Evolutionary conservation across 2,888 invertebrate genomes (phyloP), one percentile per base, ranked within the genome.

Genomic region (Escarpia spicata): DNA sequence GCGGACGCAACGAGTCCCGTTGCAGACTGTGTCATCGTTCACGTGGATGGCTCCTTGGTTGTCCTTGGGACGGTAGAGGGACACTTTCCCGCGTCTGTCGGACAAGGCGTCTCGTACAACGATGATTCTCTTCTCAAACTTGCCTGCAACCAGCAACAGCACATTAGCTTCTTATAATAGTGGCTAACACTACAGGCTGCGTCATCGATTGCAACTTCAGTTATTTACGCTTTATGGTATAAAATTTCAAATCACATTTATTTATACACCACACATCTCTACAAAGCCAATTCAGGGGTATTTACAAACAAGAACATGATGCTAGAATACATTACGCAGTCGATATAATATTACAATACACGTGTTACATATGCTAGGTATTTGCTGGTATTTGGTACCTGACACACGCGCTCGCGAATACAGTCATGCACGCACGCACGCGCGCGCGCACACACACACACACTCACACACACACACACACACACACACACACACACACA

Each of bases 391-490:
- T 37, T 37, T 37, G 37, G 37, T 37, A 37, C 37, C 37, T 37
- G 37, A 92, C 60, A 15, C 37, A 43, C 31, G 60, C 52, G 52
- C 43, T 19, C 45, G 31, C 45, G 44, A 12, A 90, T 91, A 26
- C 90, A n/a, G 10, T 6, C 43, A 60, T 12, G 52, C 60, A 60
- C 60, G 19, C 60, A 60, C 60, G 19, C 60, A 43, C 43, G 19
- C 60, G 15, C 60, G 19, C 60, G 12, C 60, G 9, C 31, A 44
- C 75, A 43, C 89, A 44, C 75, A 43, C 75, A 44, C 75, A 89
- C 75, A 75, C 37, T 89, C 75, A 44, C 75, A 92, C 75, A 58
- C 75, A 60, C 75, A 44, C 75, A 92, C 75, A 60, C 37, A 92
- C 75, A 60, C 75, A 92, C 89, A 60, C 75, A 92, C 75, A 37